A percentile compares a stretch with the other conserved stretches of the same genome.
Conservation (phyloP, 1,140 invertebrate genomes). For the Samia ricini region DNA sequence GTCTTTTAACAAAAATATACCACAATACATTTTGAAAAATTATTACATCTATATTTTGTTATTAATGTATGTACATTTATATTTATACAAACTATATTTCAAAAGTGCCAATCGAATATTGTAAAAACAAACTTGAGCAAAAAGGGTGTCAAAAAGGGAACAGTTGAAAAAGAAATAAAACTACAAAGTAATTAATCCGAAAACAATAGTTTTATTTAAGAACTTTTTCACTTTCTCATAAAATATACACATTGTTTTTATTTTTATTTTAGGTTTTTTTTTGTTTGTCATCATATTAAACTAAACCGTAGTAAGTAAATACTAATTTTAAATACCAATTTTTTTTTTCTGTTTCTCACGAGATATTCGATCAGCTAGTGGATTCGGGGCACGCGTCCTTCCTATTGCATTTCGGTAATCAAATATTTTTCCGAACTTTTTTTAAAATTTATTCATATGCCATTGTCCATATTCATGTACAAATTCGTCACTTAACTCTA, state of each 20-base stretch:
- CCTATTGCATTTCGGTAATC: slow-evolving; percentile 53
- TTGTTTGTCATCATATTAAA: slow-evolving; percentile 77
- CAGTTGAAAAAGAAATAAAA: slow-evolving; percentile 56
- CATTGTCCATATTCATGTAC: slow-evolving; percentile 59
- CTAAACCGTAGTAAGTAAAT: slow-evolving; percentile 78
- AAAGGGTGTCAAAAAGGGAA: not conserved
- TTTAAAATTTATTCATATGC: slow-evolving; percentile 29
- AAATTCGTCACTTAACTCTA: slow-evolving; percentile 70
- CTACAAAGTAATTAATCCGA: slow-evolving; percentile 70
- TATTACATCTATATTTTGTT: no score
- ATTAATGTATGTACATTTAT: no score
- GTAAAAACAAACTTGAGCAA: not conserved
- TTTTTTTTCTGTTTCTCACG: no score
- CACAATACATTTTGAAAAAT: no score
- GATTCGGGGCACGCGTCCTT: slow-evolving; percentile 30
- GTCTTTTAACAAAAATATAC: no score
- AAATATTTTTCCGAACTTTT: slow-evolving; percentile 19
- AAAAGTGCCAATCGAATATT: no score
- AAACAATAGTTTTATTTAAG: slow-evolving; percentile 78
- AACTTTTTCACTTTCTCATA: slow-evolving; percentile 76
- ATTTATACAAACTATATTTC: no score
- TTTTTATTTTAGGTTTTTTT: slow-evolving; percentile 16
- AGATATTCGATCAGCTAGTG: slow-evolving; percentile 51
- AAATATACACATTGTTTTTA: slow-evolving; percentile 75
- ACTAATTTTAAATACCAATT: slow-evolving; percentile 77